A percentile compares a stretch with the other conserved stretches of the same genome.
phyloP scores from a whole-genome alignment of 2,113 vertebrate genomes.

The Thermophis baileyi region DNA sequence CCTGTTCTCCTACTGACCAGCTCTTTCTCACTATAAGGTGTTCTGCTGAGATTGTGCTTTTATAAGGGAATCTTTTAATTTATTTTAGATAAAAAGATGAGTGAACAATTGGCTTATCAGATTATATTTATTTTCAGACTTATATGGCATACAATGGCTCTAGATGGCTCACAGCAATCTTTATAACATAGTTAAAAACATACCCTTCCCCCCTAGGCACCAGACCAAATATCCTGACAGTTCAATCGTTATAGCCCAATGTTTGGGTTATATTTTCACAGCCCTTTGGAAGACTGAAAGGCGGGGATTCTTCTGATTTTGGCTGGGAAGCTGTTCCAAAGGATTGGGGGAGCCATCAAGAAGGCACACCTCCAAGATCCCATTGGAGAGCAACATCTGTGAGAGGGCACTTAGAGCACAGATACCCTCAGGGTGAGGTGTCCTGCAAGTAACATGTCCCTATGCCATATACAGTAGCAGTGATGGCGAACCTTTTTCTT shows the following conservation, averaged over 20 bases:
- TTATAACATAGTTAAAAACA: background rate
- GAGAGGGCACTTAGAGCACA: background rate
- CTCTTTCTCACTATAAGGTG: slow-evolving; percentile 17
- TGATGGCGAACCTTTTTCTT: too few relatives aligned
- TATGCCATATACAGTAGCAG: too few relatives aligned
- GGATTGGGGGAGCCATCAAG: background rate
- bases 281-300: background rate
- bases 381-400: background rate
- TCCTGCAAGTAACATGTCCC: background rate
- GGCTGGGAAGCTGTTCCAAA: background rate
- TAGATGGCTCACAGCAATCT: background rate
- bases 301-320: background rate
- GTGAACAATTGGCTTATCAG: background rate
- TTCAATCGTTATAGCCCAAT: background rate
- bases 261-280: background rate
- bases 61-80: background rate
- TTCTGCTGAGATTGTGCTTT: slow-evolving; percentile 4
- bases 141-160: background rate
- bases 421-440: background rate
- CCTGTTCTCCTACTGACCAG: slow-evolving; percentile 24
- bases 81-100: background rate
- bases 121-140: background rate
- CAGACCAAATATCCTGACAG: background rate
- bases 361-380: background rate
- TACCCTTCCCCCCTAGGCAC: background rate